These are phyloP conservation scores for Macrobrachium rosenbergii DNA, from an alignment of 1,140 invertebrate species.

Conservation along the genomic window DNA sequence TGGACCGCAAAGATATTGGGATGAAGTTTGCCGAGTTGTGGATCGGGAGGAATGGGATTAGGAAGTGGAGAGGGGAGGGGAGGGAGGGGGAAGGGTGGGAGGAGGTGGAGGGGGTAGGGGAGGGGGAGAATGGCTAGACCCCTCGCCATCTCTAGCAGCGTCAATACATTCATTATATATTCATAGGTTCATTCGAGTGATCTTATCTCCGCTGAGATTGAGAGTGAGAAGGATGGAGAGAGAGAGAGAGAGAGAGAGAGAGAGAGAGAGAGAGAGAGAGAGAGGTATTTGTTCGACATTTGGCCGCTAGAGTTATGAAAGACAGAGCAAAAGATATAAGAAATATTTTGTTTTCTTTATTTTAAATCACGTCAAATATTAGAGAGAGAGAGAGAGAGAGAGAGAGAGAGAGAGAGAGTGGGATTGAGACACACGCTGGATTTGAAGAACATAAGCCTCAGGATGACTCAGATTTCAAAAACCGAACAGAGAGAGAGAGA, in stretches of 20 bases:
- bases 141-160: background rate
- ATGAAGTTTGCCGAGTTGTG: background rate
- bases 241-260: slow-evolving; percentile 15
- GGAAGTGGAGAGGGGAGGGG: background rate
- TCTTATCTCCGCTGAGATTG: slow-evolving; percentile 37
- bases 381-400: background rate
- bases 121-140: background rate
- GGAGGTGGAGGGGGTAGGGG: background rate
- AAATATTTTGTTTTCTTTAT: too few species aligned
- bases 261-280: background rate
- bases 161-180: slow-evolving; percentile 34
- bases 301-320: too few species aligned
- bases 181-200: slow-evolving; percentile 35
- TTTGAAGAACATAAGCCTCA: background rate
- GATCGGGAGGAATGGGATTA: background rate
- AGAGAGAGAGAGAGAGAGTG: background rate
- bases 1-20: background rate
- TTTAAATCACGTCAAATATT: too few species aligned
- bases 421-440: background rate
- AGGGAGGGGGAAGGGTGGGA: background rate
- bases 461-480: too few species aligned
- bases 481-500: background rate
- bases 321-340: too few species aligned
- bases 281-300: background rate
- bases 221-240: slow-evolving; percentile 4